Evolutionary conservation across 1,140 invertebrate genomes (phyloP).

Genomic region (Papilio aristodemus): DNA sequence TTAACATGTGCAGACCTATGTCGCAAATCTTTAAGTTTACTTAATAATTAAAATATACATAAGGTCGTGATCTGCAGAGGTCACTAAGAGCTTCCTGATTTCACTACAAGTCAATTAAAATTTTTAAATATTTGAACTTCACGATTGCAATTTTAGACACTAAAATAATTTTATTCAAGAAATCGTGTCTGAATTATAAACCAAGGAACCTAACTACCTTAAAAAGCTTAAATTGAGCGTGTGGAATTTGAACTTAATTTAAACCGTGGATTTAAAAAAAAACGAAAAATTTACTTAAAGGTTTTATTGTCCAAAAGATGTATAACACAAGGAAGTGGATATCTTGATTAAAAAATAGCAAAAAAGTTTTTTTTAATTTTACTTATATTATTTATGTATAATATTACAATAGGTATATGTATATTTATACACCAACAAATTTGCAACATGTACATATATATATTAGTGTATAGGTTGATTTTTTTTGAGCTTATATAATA

Average conservation of each 20-base stretch:
- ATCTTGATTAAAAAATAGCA: too few species aligned
- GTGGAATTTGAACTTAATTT: not conserved
- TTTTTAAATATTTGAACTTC: not conserved
- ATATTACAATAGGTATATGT: too few species aligned
- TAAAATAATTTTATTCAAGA: not conserved
- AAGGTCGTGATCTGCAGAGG: slow-evolving; percentile 10
- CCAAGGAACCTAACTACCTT: not conserved
- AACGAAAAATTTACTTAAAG: too few species aligned
- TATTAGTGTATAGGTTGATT: not conserved
- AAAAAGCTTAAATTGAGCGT: not conserved
- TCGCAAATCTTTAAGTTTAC: slow-evolving; percentile 10
- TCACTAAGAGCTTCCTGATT: not conserved
- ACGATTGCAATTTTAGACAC: not conserved
- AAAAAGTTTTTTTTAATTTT: not conserved
- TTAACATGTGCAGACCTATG: slow-evolving; percentile 18
- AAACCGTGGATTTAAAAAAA: too few species aligned
- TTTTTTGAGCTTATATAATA: not conserved
- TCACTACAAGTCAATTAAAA: not conserved
- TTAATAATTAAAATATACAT: slow-evolving; percentile 5
- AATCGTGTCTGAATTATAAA: not conserved
- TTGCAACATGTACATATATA: too few species aligned
- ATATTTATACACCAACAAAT: too few species aligned
- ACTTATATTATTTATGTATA: too few species aligned
- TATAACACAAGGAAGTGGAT: too few species aligned
- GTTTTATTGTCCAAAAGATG: too few species aligned